phyloP scores from a whole-genome alignment of 2,797 vertebrate species.

The Florisuga fusca region DNA sequence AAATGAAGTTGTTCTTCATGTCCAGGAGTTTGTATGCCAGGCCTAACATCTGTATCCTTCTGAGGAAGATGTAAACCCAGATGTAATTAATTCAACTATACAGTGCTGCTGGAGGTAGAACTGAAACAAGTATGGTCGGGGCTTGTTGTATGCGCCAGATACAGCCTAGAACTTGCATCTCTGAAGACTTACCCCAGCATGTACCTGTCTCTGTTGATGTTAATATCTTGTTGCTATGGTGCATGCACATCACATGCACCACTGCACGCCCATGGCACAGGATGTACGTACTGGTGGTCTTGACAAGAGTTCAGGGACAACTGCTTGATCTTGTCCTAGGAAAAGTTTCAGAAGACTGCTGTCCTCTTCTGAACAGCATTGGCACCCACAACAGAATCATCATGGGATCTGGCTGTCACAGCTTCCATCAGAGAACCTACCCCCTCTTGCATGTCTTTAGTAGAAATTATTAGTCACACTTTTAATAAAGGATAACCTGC shows the following conservation, averaged over 20 bases:
- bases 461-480: neutral
- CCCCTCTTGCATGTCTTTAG: neutral
- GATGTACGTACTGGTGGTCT: constrained; percentile 9
- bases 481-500: neutral
- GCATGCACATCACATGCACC: neutral
- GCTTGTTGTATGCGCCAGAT: constrained; percentile 3
- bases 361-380: neutral
- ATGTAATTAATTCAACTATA: neutral
- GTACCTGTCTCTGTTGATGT: neutral
- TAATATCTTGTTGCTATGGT: constrained; percentile 56
- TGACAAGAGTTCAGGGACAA: constrained; percentile 40
- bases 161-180: constrained; percentile 16
- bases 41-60: neutral
- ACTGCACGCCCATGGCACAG: neutral
- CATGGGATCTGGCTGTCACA: neutral
- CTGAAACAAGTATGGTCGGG: constrained; percentile 6
- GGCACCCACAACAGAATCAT: neutral
- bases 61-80: neutral
- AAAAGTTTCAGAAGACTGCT: neutral
- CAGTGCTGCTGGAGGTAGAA: neutral
- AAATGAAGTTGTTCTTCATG: neutral
- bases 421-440: neutral
- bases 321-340: constrained; percentile 23
- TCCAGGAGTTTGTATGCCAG: neutral
- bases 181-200: neutral